Evolutionary conservation across 2,888 invertebrate genomes (phyloP), one percentile per base, ranked within the genome.

Genomic region (Sericinus montela): DNA sequence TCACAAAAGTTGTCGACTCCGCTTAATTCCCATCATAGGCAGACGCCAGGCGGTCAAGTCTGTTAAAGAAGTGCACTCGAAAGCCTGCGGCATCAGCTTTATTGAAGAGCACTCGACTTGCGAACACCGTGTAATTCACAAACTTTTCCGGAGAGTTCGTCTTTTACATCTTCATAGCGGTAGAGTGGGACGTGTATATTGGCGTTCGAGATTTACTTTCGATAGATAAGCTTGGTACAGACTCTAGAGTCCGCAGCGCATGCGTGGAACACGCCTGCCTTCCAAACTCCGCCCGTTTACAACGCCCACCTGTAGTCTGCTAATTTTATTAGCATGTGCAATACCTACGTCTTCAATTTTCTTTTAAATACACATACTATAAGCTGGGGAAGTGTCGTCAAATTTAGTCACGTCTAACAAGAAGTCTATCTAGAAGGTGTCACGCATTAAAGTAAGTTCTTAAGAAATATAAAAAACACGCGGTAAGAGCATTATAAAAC

Each of bases 301-400:
- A 56, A 80, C 87, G 85, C 86, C 86, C 86, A 86, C 84, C 83
- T 83, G 84, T 83, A 74, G 79, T 67, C 51, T 35, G 52, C 72
- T 72, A 65, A 53, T 62, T 55, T 65, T 65, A 69, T 65, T 69
- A 61, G 63, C 59, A 65, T 68, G 67, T 59, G 50, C 56, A 59
- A 62, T 78, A 74, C 78, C 78, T 75, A 77, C 70, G 53, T 57
- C 45, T 45, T 39, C 37, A 45, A n/a, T 43, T 37, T 16, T 43
- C 40, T 42, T 25, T 41, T 42, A 44, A 45, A 19, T 35, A 48
- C n/a, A 32, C 28, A 44, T 37, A 35, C 51, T 43, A 51, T 34
- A 46, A 51, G 46, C 46, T 35, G 28, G 28, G 29, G 35, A 47
- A 32, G 45, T 41, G 13, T 45, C 45, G 45, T 35, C 35, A 40